Conservation (phyloP, 2,888 invertebrate genomes). For the Polylopha cassiicola region DNA sequence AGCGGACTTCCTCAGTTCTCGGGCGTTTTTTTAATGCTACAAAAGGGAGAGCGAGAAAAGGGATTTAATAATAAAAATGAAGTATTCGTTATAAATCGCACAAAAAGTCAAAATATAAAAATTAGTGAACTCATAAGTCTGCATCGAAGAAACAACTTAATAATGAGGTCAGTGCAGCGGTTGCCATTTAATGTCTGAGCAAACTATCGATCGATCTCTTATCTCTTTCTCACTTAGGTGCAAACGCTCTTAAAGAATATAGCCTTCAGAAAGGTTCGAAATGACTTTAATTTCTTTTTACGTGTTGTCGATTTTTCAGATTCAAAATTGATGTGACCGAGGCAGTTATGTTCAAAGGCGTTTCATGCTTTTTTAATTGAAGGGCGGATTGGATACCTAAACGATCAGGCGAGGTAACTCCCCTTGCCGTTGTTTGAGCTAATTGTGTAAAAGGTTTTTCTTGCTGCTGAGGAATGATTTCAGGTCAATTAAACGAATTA, state of each 20-base stretch:
- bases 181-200: constrained; percentile 70
- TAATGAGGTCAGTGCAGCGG: constrained; percentile 74
- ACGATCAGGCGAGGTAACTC: no score
- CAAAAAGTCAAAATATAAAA: constrained; percentile 7
- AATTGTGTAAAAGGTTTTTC: no score
- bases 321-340: constrained; percentile 14
- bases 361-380: constrained; percentile 11
- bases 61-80: no score
- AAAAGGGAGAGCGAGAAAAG: no score
- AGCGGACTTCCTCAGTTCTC: no score
- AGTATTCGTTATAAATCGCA: no score
- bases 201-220: constrained; percentile 71
- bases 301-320: constrained; percentile 20
- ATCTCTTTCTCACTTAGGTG: constrained; percentile 69
- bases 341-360: constrained; percentile 4
- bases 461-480: no score
- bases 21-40: no score
- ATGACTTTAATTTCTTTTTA: constrained; percentile 26
- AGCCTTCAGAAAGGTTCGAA: constrained; percentile 26
- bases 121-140: constrained; percentile 30
- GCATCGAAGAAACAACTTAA: constrained; percentile 60
- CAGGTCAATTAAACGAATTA: no score
- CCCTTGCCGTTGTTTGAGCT: no score
- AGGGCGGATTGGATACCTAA: no score
- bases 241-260: constrained; percentile 39